Conservation (phyloP, 2,888 invertebrate genomes). For the Abscondita cerata region DNA sequence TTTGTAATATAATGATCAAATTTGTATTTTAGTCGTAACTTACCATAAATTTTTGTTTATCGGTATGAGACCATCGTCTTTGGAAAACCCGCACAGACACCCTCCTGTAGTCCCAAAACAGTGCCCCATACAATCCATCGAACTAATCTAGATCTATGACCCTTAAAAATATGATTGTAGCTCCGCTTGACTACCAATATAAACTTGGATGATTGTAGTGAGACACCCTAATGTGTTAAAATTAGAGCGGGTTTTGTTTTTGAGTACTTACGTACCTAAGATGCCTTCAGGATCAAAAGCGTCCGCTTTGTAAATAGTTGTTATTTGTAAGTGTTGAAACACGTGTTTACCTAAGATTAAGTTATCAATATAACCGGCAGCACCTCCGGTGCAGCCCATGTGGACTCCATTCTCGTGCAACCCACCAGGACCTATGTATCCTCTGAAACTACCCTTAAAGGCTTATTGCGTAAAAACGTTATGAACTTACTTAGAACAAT, state of each 20-base stretch:
- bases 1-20: neutral
- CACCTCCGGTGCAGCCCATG: conserved; percentile 85
- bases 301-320: conserved; percentile 68
- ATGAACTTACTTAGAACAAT: conserved; percentile 85
- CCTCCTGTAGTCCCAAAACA: conserved; percentile 74
- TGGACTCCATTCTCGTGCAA: conserved; percentile 72
- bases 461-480: too few species aligned
- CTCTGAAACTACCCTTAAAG: too few species aligned
- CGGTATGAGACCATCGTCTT: conserved; percentile 82
- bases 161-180: conserved; percentile 68
- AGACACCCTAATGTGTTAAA: conserved; percentile 82
- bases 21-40: conserved; percentile 21
- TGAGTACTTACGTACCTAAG: conserved; percentile 68
- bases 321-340: conserved; percentile 75
- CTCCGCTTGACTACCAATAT: conserved; percentile 85
- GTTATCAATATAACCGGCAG: conserved; percentile 85
- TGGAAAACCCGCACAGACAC: conserved; percentile 74
- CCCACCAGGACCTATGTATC: conserved; percentile 93
- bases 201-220: conserved; percentile 78
- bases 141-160: conserved; percentile 67
- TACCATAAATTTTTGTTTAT: conserved; percentile 96
- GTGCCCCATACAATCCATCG: conserved; percentile 82
- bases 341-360: conserved; percentile 79
- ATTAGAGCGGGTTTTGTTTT: too few species aligned
- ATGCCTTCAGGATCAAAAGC: conserved; percentile 93